Evolutionary conservation across 92 coral and sea anemone genomes (phyloP).

Genomic region (Chrysogorgia sp.): DNA sequence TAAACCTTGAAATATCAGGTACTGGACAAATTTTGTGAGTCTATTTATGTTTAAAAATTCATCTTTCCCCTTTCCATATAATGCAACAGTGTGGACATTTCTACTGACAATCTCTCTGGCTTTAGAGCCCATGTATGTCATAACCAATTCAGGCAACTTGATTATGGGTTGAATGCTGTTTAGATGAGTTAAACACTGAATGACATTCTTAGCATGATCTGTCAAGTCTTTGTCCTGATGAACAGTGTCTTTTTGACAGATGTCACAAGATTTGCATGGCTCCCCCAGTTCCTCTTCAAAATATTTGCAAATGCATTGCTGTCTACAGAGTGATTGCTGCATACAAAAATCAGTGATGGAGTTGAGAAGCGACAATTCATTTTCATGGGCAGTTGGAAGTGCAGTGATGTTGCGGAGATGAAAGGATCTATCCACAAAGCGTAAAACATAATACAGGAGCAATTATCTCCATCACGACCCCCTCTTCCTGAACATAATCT

Average conservation of each 20-base stretch:
- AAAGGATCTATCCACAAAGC: conserved; percentile 28
- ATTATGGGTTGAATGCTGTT: too few relatives aligned
- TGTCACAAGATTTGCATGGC: conserved; percentile 16
- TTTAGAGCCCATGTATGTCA: conserved; percentile 45
- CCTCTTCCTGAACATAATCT: conserved; percentile 53
- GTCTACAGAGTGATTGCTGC: conserved; percentile 37
- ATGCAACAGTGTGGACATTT: conserved; percentile 28
- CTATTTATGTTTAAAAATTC: conserved; percentile 8
- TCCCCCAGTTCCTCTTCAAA: conserved; percentile 40
- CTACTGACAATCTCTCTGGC: conserved; percentile 15
- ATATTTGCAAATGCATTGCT: conserved; percentile 33
- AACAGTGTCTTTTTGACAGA: conserved; percentile 12
- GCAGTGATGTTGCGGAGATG: conserved; percentile 26
- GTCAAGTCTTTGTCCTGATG: conserved; percentile 5
- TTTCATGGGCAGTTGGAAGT: not conserved
- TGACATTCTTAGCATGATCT: conserved; percentile 5
- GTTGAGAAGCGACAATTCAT: conserved; percentile 16
- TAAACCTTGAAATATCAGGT: conserved; percentile 47
- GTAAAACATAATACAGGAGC: conserved; percentile 39
- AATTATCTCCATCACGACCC: conserved; percentile 46
- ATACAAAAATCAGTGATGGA: conserved; percentile 37
- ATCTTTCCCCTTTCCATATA: conserved; percentile 45
- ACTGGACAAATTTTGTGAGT: conserved; percentile 36
- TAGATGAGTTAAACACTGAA: conserved; percentile 16
- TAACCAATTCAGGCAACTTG: conserved; percentile 36